phyloP scores from a whole-genome alignment of 2,888 invertebrate species.

The Ctena decussata region DNA sequence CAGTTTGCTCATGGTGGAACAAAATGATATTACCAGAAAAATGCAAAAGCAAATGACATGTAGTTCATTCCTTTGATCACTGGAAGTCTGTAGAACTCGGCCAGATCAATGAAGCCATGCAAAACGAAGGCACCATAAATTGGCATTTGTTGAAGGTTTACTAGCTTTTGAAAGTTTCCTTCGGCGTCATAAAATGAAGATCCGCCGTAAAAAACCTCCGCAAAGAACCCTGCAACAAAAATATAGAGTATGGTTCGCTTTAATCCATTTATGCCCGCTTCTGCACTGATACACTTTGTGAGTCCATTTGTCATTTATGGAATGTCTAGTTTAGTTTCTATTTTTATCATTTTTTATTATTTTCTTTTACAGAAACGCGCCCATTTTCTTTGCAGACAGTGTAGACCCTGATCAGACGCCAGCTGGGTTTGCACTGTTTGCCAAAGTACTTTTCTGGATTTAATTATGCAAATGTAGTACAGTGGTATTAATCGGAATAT shows the following conservation, averaged over 20 bases:
- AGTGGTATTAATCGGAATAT: no score
- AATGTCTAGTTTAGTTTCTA: no score
- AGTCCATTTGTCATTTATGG: no score
- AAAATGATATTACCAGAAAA: slow-evolving; percentile 40
- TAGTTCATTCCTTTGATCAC: slow-evolving; percentile 47
- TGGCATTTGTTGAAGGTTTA: slow-evolving; percentile 64
- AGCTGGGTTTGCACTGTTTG: no score
- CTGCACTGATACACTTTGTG: no score
- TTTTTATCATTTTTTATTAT: no score
- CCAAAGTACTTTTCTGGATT: no score
- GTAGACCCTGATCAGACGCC: no score
- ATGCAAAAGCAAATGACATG: slow-evolving; percentile 39
- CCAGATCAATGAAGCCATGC: slow-evolving; percentile 54
- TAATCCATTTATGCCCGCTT: no score
- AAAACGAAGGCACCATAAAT: slow-evolving; percentile 68
- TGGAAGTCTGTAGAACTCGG: slow-evolving; percentile 49
- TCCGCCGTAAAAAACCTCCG: slow-evolving; percentile 65
- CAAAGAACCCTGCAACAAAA: slow-evolving; percentile 54
- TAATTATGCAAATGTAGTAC: no score
- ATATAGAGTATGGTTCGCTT: neutral
- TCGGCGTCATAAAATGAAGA: slow-evolving; percentile 52
- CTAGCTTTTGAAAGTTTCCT: slow-evolving; percentile 59
- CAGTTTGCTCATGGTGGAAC: slow-evolving; percentile 21
- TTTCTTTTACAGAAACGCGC: no score
- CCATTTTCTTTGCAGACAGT: no score